These are phyloP conservation scores for Brachyptera putata DNA, from an alignment of 2,888 invertebrate genomes.

Conservation along the genomic window DNA sequence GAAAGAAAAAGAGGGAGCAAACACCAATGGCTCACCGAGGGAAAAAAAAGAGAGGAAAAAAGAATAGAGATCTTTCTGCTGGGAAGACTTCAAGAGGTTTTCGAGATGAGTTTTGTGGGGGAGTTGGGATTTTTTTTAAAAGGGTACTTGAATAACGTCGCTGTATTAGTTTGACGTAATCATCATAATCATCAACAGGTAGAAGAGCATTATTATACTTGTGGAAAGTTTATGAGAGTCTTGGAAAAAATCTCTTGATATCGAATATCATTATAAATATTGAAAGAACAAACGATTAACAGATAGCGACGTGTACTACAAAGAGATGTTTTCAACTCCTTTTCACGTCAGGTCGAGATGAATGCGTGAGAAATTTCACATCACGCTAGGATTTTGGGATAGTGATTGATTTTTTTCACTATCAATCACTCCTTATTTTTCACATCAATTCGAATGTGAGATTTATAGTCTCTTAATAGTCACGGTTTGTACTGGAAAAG, in stretches of 20 bases:
- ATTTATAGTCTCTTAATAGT: no score
- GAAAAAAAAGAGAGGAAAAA: slow-evolving; percentile 21
- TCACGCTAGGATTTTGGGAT: no score
- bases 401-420: no score
- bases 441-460: no score
- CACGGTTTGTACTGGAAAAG: no score
- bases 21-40: slow-evolving; percentile 16
- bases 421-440: no score
- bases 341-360: no score
- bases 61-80: slow-evolving; percentile 18
- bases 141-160: slow-evolving; percentile 15
- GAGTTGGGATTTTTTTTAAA: slow-evolving; percentile 9
- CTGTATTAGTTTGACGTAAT: slow-evolving; percentile 19
- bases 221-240: neutral
- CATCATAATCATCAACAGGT: slow-evolving; percentile 19
- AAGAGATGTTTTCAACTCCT: no score
- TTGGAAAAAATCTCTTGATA: neutral
- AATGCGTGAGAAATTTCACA: no score
- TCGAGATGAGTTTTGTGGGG: slow-evolving; percentile 20
- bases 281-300: neutral
- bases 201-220: neutral
- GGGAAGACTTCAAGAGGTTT: slow-evolving; percentile 19
- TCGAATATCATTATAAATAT: neutral
- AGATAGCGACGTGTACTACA: no score
- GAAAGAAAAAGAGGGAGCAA: slow-evolving; percentile 25